Evolutionary conservation across 2,113 vertebrate species (phyloP).

Genomic region (Planiliza haematocheilus): DNA sequence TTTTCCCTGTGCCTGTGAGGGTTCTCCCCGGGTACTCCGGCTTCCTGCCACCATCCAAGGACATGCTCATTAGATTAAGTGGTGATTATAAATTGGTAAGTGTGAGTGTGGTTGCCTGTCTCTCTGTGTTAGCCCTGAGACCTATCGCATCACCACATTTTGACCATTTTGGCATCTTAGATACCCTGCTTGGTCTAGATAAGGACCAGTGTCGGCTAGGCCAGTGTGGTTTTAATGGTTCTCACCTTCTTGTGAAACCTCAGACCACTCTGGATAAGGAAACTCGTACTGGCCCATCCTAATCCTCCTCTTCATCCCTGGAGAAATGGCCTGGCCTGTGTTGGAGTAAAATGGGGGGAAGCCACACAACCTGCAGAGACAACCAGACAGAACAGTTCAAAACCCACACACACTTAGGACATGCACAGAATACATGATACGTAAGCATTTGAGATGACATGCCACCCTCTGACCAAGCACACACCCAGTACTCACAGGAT

Average conservation of each 20-base stretch:
- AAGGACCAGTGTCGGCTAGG: neutral
- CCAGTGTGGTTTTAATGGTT: neutral
- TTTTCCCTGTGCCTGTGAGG: too few relatives aligned
- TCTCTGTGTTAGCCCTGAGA: too few relatives aligned
- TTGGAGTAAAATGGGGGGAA: conserved; percentile 99
- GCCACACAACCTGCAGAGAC: conserved; percentile 90
- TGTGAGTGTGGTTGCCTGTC: too few relatives aligned
- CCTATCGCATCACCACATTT: too few relatives aligned
- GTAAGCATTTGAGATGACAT: neutral
- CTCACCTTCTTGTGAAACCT: conserved; percentile 95
- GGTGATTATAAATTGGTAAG: too few relatives aligned
- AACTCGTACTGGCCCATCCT: conserved; percentile 98
- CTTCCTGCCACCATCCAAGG: too few relatives aligned
- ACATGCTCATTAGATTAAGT: too few relatives aligned
- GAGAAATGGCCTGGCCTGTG: conserved; percentile 97
- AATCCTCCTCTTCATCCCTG: conserved; percentile 98
- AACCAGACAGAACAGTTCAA: neutral
- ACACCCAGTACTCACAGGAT: conserved; percentile 93
- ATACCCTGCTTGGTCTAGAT: too few relatives aligned
- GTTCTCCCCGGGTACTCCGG: too few relatives aligned
- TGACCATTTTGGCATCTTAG: too few relatives aligned
- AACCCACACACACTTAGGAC: neutral
- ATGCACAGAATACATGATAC: neutral
- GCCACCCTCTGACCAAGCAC: neutral
- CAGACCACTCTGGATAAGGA: conserved; percentile 96